phyloP scores from a whole-genome alignment of 2,888 invertebrate species.

The Cantharis lateralis region DNA sequence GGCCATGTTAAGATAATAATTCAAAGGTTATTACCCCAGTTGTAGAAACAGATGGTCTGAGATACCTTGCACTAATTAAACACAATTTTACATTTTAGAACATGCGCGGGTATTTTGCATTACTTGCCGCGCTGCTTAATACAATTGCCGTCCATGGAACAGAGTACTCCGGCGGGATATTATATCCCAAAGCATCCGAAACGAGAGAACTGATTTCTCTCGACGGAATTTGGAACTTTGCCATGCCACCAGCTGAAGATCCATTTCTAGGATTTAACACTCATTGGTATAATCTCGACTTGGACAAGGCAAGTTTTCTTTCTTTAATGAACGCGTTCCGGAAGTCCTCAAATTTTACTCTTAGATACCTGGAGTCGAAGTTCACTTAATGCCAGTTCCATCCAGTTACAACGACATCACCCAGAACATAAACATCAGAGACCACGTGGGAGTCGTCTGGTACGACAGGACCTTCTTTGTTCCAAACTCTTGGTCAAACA shows the following conservation, averaged over 20 bases:
- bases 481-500: constrained; percentile 73
- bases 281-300: constrained; percentile 75
- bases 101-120: neutral
- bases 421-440: constrained; percentile 74
- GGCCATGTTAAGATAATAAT: too few species aligned
- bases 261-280: constrained; percentile 75
- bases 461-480: constrained; percentile 88
- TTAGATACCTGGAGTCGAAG: constrained; percentile 8
- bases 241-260: constrained; percentile 70
- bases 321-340: neutral
- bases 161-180: constrained; percentile 55
- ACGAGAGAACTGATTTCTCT: constrained; percentile 77
- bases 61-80: too few species aligned
- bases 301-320: constrained; percentile 64
- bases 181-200: constrained; percentile 81
- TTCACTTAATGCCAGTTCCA: constrained; percentile 91
- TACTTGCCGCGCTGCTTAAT: neutral
- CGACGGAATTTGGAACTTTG: constrained; percentile 93
- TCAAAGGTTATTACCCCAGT: too few species aligned
- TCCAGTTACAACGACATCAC: constrained; percentile 95
- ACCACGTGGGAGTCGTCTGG: constrained; percentile 97
- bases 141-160: neutral
- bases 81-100: neutral
- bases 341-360: neutral
- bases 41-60: too few species aligned